Evolutionary conservation across 1,140 invertebrate genomes (phyloP).

Genomic region (Eupristina koningsbergeri): DNA sequence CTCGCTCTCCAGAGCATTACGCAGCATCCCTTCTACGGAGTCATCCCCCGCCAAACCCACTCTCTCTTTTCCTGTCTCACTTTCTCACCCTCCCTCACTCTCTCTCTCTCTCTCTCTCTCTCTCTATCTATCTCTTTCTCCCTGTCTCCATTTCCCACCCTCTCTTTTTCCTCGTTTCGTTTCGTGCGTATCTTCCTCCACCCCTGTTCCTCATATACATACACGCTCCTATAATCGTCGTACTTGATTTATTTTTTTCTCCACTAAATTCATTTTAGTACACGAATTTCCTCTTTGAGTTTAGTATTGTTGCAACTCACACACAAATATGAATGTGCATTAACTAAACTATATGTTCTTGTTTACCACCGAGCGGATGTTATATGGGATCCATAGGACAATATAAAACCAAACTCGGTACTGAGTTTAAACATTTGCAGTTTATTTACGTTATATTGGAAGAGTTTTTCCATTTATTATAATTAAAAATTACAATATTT

Average conservation of each 20-base stretch:
- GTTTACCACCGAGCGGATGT: background rate
- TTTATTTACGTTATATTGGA: background rate
- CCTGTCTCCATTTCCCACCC: no score
- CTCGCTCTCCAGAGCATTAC: conserved; percentile 25
- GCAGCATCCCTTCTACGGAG: conserved; percentile 47
- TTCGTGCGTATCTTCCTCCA: background rate
- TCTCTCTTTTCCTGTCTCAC: background rate
- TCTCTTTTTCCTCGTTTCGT: background rate
- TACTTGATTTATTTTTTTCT: background rate
- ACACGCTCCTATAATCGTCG: background rate
- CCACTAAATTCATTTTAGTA: background rate
- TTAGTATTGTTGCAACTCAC: background rate
- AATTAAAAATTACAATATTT: no score
- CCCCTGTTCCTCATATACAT: background rate
- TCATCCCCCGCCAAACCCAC: no score
- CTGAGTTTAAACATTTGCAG: background rate
- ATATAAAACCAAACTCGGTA: background rate
- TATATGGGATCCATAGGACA: background rate
- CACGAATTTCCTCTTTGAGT: background rate
- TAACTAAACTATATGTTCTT: background rate
- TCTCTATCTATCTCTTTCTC: no score
- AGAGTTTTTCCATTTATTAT: no score
- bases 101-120: no score
- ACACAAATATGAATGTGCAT: no score
- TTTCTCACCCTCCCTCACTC: background rate